Percentiles rank a stretch among this genome's conserved stretches.
phyloP scores from a whole-genome alignment of 2,888 invertebrate genomes.

The Athalia cordata region DNA sequence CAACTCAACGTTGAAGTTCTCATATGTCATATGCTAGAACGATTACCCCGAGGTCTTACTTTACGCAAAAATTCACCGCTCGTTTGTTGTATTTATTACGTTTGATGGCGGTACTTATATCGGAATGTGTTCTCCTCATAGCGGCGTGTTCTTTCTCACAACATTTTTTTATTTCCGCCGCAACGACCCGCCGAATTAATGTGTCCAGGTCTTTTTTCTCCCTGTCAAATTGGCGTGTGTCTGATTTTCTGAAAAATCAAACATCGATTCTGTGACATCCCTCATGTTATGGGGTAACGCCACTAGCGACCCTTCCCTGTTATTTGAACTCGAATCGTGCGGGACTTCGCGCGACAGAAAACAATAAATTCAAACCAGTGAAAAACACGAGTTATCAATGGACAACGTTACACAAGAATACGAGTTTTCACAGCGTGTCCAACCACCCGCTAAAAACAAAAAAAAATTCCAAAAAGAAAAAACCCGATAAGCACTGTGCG shows the following conservation, averaged over 20 bases:
- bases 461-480: neutral
- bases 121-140: slow-evolving; percentile 50
- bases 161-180: slow-evolving; percentile 49
- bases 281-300: neutral
- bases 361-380: slow-evolving; percentile 9
- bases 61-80: neutral
- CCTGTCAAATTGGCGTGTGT: neutral
- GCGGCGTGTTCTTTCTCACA: slow-evolving; percentile 43
- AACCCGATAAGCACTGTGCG: neutral
- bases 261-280: slow-evolving; percentile 6
- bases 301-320: neutral
- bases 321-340: slow-evolving; percentile 5
- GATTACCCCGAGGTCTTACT: slow-evolving; percentile 16
- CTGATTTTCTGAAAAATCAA: slow-evolving; percentile 6
- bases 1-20: slow-evolving; percentile 13
- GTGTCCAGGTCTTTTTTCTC: slow-evolving; percentile 29
- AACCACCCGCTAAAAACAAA: neutral
- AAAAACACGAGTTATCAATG: slow-evolving; percentile 17
- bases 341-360: neutral
- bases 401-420: neutral
- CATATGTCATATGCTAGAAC: slow-evolving; percentile 5
- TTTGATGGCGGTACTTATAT: slow-evolving; percentile 45
- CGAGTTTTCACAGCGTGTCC: neutral
- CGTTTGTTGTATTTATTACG: slow-evolving; percentile 26
- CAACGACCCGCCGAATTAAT: slow-evolving; percentile 48